Conservation (phyloP, 2,797 vertebrate genomes). For the Ctenopoma multispine region DNA sequence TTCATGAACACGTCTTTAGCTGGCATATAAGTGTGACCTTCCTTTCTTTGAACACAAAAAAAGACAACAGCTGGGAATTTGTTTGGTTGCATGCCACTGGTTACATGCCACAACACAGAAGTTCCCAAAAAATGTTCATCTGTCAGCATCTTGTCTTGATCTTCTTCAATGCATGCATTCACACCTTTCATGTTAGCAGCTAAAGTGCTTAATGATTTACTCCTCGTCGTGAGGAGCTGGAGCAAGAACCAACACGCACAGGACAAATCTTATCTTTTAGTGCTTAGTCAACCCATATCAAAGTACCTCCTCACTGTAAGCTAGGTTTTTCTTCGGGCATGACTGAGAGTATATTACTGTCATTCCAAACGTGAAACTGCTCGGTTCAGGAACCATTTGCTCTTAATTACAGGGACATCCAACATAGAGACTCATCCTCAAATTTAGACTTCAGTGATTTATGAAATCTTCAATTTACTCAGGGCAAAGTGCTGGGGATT, state of each 20-base stretch:
- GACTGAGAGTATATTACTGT: constrained; percentile 30
- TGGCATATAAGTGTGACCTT: constrained; percentile 35
- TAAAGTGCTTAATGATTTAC: constrained; percentile 68
- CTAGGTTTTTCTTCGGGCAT: constrained; percentile 33
- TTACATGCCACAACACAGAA: constrained; percentile 23
- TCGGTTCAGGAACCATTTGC: constrained; percentile 44
- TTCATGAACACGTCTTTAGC: constrained; percentile 11
- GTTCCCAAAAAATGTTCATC: constrained; percentile 30
- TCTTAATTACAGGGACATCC: constrained; percentile 3
- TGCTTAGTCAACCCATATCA: constrained; percentile 38
- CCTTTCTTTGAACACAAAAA: constrained; percentile 7
- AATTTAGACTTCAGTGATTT: constrained; percentile 22
- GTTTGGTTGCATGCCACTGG: constrained; percentile 37
- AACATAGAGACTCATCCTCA: background rate
- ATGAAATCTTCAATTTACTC: constrained; percentile 8
- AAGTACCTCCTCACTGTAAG: constrained; percentile 34
- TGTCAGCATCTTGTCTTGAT: constrained; percentile 36
- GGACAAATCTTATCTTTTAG: constrained; percentile 42
- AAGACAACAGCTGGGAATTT: constrained; percentile 36
- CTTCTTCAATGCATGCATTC: constrained; percentile 41
- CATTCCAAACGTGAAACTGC: constrained; percentile 35
- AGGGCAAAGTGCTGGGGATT: background rate
- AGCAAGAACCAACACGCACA: constrained; percentile 71
- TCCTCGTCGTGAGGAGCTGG: constrained; percentile 23
- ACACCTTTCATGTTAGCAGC: constrained; percentile 42